phyloP scores from a whole-genome alignment of 2,888 invertebrate genomes.

The Drosophila hawaiiensis region DNA sequence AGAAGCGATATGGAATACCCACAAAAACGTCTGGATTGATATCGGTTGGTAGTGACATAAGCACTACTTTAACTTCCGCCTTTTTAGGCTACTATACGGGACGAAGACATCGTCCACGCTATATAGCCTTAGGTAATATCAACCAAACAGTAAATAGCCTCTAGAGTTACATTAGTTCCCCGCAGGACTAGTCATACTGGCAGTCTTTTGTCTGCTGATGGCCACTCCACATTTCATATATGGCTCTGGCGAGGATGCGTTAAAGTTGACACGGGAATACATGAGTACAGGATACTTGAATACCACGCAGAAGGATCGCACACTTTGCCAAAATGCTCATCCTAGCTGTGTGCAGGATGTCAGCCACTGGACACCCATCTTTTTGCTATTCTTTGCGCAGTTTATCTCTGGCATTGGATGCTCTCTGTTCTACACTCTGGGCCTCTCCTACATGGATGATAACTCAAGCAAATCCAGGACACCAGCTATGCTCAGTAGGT shows the following conservation, averaged over 20 bases:
- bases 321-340: slow-evolving; percentile 33
- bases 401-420: slow-evolving; percentile 89
- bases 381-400: slow-evolving; percentile 88
- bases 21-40: slow-evolving; percentile 89
- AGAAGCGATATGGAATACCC: slow-evolving; percentile 90
- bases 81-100: slow-evolving; percentile 90
- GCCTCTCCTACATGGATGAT: slow-evolving; percentile 90
- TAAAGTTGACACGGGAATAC: slow-evolving; percentile 87
- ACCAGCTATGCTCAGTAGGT: slow-evolving; percentile 88
- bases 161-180: background rate
- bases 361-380: slow-evolving; percentile 86
- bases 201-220: slow-evolving; percentile 88
- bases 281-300: slow-evolving; percentile 84
- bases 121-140: slow-evolving; percentile 87
- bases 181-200: slow-evolving; percentile 86
- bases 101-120: slow-evolving; percentile 89
- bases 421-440: slow-evolving; percentile 88
- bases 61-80: slow-evolving; percentile 88
- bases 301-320: slow-evolving; percentile 11
- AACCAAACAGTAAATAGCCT: background rate
- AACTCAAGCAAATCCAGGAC: slow-evolving; percentile 89
- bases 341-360: slow-evolving; percentile 31
- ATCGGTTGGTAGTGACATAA: slow-evolving; percentile 90
- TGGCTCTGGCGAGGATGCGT: slow-evolving; percentile 89
- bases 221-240: slow-evolving; percentile 89